Evolutionary conservation across 2,113 vertebrate species (phyloP), one percentile per base, ranked within the genome.

Genomic region (Sphyrna mokarran): DNA sequence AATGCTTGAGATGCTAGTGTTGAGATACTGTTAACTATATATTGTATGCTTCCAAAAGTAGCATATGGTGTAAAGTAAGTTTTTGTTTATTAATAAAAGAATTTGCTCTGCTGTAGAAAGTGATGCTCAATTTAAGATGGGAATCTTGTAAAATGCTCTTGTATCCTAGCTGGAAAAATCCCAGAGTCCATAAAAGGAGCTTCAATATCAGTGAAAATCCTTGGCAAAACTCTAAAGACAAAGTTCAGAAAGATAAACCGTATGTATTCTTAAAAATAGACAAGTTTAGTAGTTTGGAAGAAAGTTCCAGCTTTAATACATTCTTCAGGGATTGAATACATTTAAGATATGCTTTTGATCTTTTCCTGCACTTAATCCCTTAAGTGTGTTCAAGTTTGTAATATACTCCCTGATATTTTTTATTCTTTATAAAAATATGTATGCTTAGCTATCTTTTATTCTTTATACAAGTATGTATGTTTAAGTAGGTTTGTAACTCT

Each of bases 321-420:
- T 90, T 61, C 54, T 61, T 61, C 16, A 61, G 58, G 14, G 54
- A 33, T 63, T 91, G 87, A 91, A 91, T 63, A 33, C 29, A 5
- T 91, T 91, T 26, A 91, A 83, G 37, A 20, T 83, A 20, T 83
- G 16, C 80, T 83, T 83, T 43, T 83, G 80, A 91, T 0, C 26
- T 63, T 91, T 91, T 61, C 29, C 54, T 91, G 58, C 58, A 63
- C 48, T 29, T 29, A 61, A 90, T 16, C 54, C 87, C 29, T 90
- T 90, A 90, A 90, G 54, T 90, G 48, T 89, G 26, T 33, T 61
- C 29, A 91, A 61, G 87, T 33, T 91, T 91, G 54, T 91, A 91
- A 91, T 91, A 91, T 63, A 61, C 58, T 91, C 61, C 14, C 22
- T n/a, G 54, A 58, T 91, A 16, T 58, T 29, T 18, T 91, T 61